Evolutionary conservation across 2,797 vertebrate genomes (phyloP).

Genomic region (Molossus molossus): DNA sequence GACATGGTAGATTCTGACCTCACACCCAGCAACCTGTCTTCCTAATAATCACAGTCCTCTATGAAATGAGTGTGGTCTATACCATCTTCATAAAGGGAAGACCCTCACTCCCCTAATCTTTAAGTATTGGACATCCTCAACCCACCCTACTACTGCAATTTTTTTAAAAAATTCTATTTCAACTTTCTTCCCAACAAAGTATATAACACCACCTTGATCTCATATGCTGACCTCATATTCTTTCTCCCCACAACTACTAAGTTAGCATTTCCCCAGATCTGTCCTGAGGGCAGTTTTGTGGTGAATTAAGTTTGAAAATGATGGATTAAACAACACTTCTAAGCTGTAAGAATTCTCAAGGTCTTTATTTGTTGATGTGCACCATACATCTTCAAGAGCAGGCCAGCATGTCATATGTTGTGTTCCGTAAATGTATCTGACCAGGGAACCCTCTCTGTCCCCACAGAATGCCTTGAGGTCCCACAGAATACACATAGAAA

Average conservation of each 20-base stretch:
- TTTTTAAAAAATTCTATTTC: background rate
- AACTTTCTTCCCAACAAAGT: slow-evolving; percentile 21
- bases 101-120: too few relatives aligned
- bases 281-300: background rate
- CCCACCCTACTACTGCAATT: background rate
- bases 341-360: background rate
- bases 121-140: background rate
- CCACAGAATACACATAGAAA: background rate
- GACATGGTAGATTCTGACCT: background rate
- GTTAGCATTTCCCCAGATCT: slow-evolving; percentile 12
- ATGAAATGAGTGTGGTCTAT: background rate
- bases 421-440: background rate
- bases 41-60: background rate
- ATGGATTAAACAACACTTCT: background rate
- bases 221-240: background rate
- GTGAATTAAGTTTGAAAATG: background rate
- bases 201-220: background rate
- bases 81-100: background rate
- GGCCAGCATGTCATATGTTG: background rate
- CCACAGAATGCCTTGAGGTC: background rate
- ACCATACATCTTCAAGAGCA: background rate
- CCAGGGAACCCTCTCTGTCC: background rate
- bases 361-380: background rate
- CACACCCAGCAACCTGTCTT: background rate
- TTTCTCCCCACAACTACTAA: background rate